phyloP scores from a whole-genome alignment of 2,797 vertebrate species.

The Chaetodon trifasciatus region DNA sequence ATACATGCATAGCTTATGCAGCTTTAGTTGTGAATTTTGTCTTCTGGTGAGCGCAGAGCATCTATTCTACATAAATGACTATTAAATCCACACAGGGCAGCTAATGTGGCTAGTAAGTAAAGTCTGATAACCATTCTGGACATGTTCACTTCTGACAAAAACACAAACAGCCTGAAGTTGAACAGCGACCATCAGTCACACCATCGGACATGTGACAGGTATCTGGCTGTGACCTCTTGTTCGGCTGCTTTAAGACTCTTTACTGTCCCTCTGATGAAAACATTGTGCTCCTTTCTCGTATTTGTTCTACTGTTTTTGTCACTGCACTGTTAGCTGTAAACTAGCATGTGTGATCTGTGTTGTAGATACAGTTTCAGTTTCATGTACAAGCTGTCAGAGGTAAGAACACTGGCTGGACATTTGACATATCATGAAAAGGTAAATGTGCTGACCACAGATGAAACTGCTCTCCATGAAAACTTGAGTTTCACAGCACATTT shows the following conservation, averaged over 20 bases:
- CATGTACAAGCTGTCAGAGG: neutral
- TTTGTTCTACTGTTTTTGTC: neutral
- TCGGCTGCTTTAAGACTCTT: neutral
- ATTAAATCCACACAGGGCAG: neutral
- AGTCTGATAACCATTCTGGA: neutral
- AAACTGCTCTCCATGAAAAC: too few relatives aligned
- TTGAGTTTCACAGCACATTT: too few relatives aligned
- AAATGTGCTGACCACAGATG: too few relatives aligned
- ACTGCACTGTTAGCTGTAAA: neutral
- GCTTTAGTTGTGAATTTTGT: neutral
- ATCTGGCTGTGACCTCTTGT: neutral
- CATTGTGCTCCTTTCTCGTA: neutral
- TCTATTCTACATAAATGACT: neutral
- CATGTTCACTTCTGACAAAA: neutral
- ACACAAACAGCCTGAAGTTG: constrained; percentile 1
- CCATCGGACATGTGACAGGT: constrained; percentile 10
- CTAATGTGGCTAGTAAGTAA: neutral
- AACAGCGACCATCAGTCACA: neutral
- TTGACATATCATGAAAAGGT: neutral
- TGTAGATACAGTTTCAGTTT: neutral
- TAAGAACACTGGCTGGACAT: neutral
- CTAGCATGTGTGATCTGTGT: neutral
- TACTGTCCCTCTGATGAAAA: neutral
- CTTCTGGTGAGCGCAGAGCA: neutral
- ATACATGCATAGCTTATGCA: too few relatives aligned